Evolutionary conservation across 2,113 vertebrate genomes (phyloP), one percentile per base, ranked within the genome.

Genomic region (Peromyscus maniculatus): DNA sequence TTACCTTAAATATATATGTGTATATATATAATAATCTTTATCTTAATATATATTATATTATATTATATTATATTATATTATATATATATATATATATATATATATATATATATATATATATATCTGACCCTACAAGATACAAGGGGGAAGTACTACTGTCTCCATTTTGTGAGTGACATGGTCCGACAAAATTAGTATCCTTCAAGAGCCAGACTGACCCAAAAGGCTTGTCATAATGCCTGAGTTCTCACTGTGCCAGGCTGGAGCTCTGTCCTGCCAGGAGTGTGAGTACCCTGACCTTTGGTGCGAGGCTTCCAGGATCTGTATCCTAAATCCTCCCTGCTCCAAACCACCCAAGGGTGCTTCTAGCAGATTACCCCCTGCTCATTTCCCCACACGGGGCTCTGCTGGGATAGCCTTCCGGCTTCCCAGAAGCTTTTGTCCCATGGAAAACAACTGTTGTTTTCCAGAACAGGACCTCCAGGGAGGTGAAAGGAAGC

Each of bases 401-500:
- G 39, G 39, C 11, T 93, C 80, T 71, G 78, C 82, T 84, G 87
- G 78, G 86, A 93, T 69, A 66, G 49, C 7, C 94, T 98, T 96
- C 94, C 91, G 96, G 96, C 97, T 97, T 97, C 95, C 94, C 96
- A 97, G 97, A 97, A 97, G 94, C 12, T 49, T 96, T 90, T 97
- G 96, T 97, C 95, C 78, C 55, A 36, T 78, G 83, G 89, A 96
- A 98, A 97, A 97, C 87, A 97, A 95, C 78, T 57, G 89, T 16
- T 97, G 28, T 98, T 98, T 98, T 97, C 97, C 97, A 95, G 93
- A 97, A 96, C 52, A 84, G 75, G 95, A 89, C 28, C 93, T 96
- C 95, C 59, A 31, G 97, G 91, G 95, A 91, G 49, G 39, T 21
- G n/a, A 97, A 11, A 94, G 98, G 97, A 97, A 98, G 75, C 94